phyloP scores from a whole-genome alignment of 2,888 invertebrate species.

The Dicroscelio sp. region DNA sequence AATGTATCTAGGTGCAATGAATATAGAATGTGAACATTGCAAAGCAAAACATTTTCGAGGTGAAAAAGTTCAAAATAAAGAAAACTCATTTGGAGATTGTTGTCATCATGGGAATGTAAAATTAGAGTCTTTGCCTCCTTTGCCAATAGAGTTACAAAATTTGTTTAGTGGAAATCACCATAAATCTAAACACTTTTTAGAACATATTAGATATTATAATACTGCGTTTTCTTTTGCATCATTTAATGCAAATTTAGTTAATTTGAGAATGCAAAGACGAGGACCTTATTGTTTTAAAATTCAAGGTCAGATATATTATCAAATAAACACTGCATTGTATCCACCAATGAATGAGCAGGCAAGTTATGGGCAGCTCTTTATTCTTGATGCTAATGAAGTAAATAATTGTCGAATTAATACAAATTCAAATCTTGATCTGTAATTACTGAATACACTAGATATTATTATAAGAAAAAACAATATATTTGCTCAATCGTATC shows the following conservation, averaged over 20 bases:
- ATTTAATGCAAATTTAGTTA: too few relatives aligned
- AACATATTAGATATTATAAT: constrained; percentile 30
- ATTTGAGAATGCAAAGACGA: background rate
- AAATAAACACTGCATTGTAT: too few relatives aligned
- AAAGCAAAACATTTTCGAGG: constrained; percentile 46
- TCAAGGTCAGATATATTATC: too few relatives aligned
- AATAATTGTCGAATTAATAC: constrained; percentile 36
- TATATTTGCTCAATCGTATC: constrained; percentile 70
- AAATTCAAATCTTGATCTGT: constrained; percentile 46
- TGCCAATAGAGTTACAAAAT: constrained; percentile 10
- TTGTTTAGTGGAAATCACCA: constrained; percentile 37
- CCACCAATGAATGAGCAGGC: constrained; percentile 59
- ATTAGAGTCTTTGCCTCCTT: constrained; percentile 26
- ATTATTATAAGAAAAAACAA: constrained; percentile 70
- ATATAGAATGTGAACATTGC: constrained; percentile 48
- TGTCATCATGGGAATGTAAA: constrained; percentile 44
- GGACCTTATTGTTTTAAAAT: constrained; percentile 26
- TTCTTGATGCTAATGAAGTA: constrained; percentile 78
- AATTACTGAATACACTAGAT: constrained; percentile 60
- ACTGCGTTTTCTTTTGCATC: constrained; percentile 54
- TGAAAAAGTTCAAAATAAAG: constrained; percentile 35
- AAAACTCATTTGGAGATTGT: constrained; percentile 56
- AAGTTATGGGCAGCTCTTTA: constrained; percentile 80
- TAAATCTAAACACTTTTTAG: constrained; percentile 34
- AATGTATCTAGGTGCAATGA: constrained; percentile 53